Evolutionary conservation across 2,113 vertebrate genomes (phyloP).

Genomic region (Ammodytes dubius): DNA sequence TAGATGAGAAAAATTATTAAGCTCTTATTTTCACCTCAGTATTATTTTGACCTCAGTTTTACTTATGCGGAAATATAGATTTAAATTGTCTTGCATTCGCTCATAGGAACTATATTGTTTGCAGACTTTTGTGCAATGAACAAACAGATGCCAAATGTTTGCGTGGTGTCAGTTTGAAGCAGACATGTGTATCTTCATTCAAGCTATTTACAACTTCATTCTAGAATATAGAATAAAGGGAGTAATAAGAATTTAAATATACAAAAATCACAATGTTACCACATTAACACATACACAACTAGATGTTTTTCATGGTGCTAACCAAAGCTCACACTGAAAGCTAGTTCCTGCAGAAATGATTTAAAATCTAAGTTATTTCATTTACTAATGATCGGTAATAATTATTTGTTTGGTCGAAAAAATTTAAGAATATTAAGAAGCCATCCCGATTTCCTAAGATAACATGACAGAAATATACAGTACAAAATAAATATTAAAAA

Average conservation of each 20-base stretch:
- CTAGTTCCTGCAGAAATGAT: no score
- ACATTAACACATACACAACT: no score
- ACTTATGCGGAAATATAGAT: neutral
- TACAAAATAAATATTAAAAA: no score
- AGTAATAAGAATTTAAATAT: neutral
- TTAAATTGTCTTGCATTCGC: neutral
- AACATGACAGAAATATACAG: no score
- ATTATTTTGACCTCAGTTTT: neutral
- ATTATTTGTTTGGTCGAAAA: no score
- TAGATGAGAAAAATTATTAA: neutral
- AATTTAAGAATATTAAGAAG: no score
- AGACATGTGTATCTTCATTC: neutral
- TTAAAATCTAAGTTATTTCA: no score
- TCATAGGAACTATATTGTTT: conserved; percentile 3
- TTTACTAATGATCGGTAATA: no score
- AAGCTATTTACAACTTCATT: neutral
- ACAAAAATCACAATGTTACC: no score
- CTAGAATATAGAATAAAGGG: neutral
- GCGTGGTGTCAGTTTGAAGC: conserved; percentile 15
- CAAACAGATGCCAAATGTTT: conserved; percentile 25
- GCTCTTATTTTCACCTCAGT: neutral
- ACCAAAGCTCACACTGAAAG: no score
- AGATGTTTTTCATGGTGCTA: no score
- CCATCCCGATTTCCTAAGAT: no score
- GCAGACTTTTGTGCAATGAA: conserved; percentile 2